Evolutionary conservation across 64 coral and sea anemone species (phyloP).

Genomic region (Pachyseris speciosa): DNA sequence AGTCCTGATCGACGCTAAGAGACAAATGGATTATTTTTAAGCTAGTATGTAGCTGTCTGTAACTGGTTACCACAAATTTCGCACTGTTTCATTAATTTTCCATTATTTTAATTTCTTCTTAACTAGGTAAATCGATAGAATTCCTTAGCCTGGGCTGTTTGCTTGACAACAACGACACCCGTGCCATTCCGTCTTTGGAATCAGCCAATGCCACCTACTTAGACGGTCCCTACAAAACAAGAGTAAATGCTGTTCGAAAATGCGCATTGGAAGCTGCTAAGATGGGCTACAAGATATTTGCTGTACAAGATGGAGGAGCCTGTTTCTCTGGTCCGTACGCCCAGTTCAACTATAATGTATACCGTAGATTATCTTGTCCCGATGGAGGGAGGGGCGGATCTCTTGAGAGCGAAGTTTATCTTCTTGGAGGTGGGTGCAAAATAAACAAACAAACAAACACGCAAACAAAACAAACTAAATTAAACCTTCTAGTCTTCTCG

Average conservation of each 20-base stretch:
- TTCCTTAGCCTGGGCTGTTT: background rate
- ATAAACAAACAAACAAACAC: no score
- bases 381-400: background rate
- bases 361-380: background rate
- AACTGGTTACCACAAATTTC: no score
- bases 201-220: constrained; percentile 3
- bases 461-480: no score
- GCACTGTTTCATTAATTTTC: no score
- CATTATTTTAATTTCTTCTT: no score
- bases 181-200: background rate
- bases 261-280: constrained; percentile 8
- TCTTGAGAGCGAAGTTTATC: background rate
- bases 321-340: constrained; percentile 5
- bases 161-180: background rate
- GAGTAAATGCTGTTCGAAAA: background rate
- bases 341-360: background rate
- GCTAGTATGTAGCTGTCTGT: no score
- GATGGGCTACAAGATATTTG: background rate
- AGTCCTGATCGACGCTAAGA: no score
- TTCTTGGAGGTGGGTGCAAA: constrained; percentile 14
- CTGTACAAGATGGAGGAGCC: background rate
- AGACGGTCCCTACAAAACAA: background rate
- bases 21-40: no score
- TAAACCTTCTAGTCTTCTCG: no score
- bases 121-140: background rate